Conservation (phyloP, 2,797 vertebrate genomes). For the Ataeniobius toweri region DNA sequence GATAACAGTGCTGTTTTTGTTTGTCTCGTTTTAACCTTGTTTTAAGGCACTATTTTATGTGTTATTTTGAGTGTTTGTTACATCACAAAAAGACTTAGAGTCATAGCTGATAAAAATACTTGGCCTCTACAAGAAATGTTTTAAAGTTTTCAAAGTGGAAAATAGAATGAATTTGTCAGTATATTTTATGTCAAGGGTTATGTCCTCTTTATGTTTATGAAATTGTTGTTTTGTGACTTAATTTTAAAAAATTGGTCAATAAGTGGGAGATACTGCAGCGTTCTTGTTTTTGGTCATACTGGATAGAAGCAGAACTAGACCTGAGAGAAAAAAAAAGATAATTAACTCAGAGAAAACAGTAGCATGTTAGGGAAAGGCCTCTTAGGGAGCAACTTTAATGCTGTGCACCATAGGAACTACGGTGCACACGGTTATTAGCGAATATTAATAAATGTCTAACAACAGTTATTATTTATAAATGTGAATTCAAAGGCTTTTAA, state of each 20-base stretch:
- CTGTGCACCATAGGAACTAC: background rate
- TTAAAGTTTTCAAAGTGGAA: background rate
- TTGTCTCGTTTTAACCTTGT: conserved; percentile 64
- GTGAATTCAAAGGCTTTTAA: too few relatives aligned
- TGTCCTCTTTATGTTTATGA: background rate
- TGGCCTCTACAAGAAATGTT: background rate
- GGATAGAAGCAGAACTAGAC: conserved; percentile 34
- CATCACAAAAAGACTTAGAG: conserved; percentile 13
- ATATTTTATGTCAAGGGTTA: background rate
- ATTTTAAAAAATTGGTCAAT: background rate
- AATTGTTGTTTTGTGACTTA: background rate
- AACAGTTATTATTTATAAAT: background rate
- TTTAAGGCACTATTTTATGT: conserved; percentile 37
- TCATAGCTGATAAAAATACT: background rate
- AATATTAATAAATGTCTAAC: background rate
- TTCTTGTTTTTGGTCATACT: conserved; percentile 14
- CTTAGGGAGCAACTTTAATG: background rate
- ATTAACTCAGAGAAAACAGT: conserved; percentile 33
- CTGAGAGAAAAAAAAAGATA: conserved; percentile 47
- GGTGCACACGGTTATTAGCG: background rate
- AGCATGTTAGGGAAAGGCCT: background rate
- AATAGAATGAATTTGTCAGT: background rate
- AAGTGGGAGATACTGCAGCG: background rate
- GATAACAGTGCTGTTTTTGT: conserved; percentile 51
- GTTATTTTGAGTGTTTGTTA: conserved; percentile 36